Evolutionary conservation across 37 sponge, comb jelly and placozoan genomes (phyloP).

Genomic region (Halichondria panicea): DNA sequence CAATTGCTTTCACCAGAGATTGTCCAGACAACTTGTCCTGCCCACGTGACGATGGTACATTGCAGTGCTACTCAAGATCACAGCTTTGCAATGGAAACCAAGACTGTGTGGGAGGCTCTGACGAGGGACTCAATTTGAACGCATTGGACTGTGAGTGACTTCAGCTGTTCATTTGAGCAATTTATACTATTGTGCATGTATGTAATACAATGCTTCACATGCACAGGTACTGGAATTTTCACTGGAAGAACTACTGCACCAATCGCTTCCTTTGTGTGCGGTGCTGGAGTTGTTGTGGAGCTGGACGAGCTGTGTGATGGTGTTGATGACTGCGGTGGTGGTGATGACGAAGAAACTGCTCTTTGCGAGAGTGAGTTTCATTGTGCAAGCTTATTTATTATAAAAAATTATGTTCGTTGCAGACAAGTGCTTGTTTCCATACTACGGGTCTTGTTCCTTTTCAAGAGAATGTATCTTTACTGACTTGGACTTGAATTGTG

Average conservation of each 20-base stretch:
- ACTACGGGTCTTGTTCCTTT: conserved; percentile 10
- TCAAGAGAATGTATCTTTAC: neutral
- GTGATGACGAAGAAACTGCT: conserved; percentile 9
- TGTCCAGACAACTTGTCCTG: neutral
- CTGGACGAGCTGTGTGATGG: conserved; percentile 6
- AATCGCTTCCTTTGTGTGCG: too few relatives aligned
- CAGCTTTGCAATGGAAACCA: neutral
- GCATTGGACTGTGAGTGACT: conserved; percentile 1
- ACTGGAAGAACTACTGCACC: neutral
- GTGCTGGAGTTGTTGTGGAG: neutral
- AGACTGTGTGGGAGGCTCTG: neutral
- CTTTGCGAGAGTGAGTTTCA: conserved; percentile 20
- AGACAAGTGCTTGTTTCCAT: conserved; percentile 14
- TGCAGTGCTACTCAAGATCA: neutral
- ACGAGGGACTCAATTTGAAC: neutral
- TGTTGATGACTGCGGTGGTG: neutral
- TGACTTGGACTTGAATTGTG: neutral
- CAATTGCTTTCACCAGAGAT: too few relatives aligned
- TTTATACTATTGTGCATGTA: neutral
- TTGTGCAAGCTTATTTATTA: neutral
- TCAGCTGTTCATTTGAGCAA: neutral
- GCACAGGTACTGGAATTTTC: neutral
- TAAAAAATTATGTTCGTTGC: neutral
- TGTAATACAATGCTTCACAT: too few relatives aligned
- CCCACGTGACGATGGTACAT: neutral